phyloP scores from a whole-genome alignment of 2,888 invertebrate genomes.

The Tachina grossa region DNA sequence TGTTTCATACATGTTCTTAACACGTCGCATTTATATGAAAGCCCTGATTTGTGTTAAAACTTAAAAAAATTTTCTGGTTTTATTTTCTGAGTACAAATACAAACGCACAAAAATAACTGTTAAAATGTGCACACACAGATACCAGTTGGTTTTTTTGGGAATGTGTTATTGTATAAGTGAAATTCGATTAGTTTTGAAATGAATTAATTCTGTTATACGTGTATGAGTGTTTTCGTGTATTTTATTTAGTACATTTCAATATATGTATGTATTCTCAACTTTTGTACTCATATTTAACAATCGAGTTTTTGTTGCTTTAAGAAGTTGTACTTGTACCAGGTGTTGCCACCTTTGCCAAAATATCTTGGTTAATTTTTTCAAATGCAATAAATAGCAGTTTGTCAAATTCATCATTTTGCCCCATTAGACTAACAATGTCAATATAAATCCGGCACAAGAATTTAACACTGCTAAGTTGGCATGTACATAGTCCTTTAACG shows the following conservation, averaged over 20 bases:
- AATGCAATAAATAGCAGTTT: no score
- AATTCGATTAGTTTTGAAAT: slow-evolving; percentile 17
- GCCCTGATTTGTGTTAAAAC: slow-evolving; percentile 62
- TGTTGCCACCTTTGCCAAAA: no score
- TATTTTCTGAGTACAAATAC: slow-evolving; percentile 32
- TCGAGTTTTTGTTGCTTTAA: slow-evolving; percentile 29
- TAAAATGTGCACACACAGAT: slow-evolving; percentile 23
- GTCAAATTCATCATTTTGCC: no score
- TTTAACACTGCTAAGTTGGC: no score
- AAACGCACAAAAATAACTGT: neutral
- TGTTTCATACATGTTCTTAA: slow-evolving; percentile 76
- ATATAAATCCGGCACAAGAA: no score
- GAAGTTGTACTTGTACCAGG: slow-evolving; percentile 14
- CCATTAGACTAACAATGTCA: no score
- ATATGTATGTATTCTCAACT: slow-evolving; percentile 35
- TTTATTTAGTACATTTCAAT: slow-evolving; percentile 29
- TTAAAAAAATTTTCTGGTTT: slow-evolving; percentile 15
- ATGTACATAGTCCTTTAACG: no score
- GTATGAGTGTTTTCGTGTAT: neutral
- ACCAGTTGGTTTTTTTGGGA: neutral
- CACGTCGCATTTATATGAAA: slow-evolving; percentile 73
- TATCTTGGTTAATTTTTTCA: no score
- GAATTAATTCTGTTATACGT: neutral
- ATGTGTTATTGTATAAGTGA: slow-evolving; percentile 10
- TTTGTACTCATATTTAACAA: slow-evolving; percentile 22